Conservation (phyloP, 2,888 invertebrate genomes). For the Platypus cylindrus region DNA sequence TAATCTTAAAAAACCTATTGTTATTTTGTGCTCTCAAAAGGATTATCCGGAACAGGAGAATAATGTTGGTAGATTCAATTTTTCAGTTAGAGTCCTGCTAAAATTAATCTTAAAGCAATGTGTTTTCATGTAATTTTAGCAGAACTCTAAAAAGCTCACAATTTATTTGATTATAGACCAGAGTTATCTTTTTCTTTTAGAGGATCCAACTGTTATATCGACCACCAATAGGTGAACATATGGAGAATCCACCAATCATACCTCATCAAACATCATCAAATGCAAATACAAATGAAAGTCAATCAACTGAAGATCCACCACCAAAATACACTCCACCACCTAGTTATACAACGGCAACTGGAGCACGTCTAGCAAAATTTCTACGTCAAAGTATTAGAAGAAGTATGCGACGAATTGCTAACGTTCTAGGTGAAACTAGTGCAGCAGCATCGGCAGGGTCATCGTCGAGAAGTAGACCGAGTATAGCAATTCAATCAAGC, state of each 20-base stretch:
- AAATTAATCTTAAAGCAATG: no score
- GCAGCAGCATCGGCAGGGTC: slow-evolving; percentile 7
- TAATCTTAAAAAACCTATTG: neutral
- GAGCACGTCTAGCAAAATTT: slow-evolving; percentile 65
- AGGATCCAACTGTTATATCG: slow-evolving; percentile 74
- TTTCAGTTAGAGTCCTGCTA: no score
- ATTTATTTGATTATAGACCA: no score
- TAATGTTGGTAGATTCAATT: slow-evolving; percentile 25
- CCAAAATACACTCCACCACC: slow-evolving; percentile 92
- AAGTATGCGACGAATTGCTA: slow-evolving; percentile 58
- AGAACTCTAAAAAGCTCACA: no score
- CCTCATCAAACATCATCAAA: slow-evolving; percentile 25
- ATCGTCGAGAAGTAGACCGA: slow-evolving; percentile 9
- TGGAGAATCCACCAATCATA: slow-evolving; percentile 33
- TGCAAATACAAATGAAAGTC: slow-evolving; percentile 15
- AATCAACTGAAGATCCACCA: slow-evolving; percentile 58
- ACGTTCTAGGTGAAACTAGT: slow-evolving; percentile 39
- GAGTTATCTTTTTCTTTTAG: slow-evolving; percentile 38
- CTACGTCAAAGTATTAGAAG: slow-evolving; percentile 64
- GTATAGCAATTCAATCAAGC: slow-evolving; percentile 6
- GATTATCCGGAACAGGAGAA: slow-evolving; percentile 21
- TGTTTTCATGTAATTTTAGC: no score
- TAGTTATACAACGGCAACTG: slow-evolving; percentile 83
- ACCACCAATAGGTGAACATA: slow-evolving; percentile 46
- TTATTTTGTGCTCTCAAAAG: slow-evolving; percentile 14